Evolutionary conservation across 2,888 invertebrate genomes (phyloP).

Genomic region (Osedax fenrisi): DNA sequence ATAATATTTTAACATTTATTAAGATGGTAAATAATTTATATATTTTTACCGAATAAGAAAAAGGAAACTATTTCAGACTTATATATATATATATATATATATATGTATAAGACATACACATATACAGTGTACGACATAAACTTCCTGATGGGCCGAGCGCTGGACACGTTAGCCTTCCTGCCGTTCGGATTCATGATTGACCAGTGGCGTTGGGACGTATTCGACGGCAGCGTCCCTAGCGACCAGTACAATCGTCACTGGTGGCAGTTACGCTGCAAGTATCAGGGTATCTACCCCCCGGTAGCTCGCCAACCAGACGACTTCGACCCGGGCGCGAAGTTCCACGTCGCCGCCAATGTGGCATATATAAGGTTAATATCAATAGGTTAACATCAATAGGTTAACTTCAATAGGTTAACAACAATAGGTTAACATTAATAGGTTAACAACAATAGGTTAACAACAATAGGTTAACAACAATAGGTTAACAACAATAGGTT

Average conservation of each 20-base stretch:
- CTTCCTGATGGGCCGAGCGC: conserved; percentile 50
- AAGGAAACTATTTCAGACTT: too few relatives aligned
- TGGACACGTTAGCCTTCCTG: conserved; percentile 51
- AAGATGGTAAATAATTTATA: too few relatives aligned
- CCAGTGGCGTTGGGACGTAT: conserved; percentile 51
- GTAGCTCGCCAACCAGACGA: conserved; percentile 37
- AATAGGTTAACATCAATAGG: too few relatives aligned
- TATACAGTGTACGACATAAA: conserved; percentile 48
- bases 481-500: too few relatives aligned
- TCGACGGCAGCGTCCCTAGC: conserved; percentile 42
- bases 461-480: too few relatives aligned
- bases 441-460: too few relatives aligned
- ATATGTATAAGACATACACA: background rate
- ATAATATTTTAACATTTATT: too few relatives aligned
- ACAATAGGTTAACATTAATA: too few relatives aligned
- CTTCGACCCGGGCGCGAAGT: conserved; percentile 49
- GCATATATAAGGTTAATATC: conserved; percentile 41
- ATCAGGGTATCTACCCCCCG: conserved; percentile 48
- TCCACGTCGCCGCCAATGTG: conserved; percentile 40
- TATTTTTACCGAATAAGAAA: too few relatives aligned
- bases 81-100: conserved; percentile 2
- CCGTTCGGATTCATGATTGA: conserved; percentile 52
- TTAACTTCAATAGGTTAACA: too few relatives aligned
- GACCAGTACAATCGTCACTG: conserved; percentile 49
- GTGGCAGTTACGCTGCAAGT: conserved; percentile 50